Base-by-base conservation (phyloP, 2,113 vertebrate genomes). In the Thymallus thymallus region DNA sequence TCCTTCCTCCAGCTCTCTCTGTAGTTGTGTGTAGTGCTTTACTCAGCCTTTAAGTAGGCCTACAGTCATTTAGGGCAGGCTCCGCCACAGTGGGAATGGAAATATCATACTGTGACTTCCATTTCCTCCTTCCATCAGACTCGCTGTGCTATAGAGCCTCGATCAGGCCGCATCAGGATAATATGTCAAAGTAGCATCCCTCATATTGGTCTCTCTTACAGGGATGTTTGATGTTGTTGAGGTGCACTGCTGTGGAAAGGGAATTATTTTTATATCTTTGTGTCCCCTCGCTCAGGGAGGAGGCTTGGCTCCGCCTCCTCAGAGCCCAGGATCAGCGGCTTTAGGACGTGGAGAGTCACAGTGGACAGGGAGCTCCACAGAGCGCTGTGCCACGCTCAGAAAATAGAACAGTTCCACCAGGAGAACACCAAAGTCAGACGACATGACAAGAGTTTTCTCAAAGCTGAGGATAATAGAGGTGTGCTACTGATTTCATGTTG, bases 381-480 rank as follows among this genome's bases (percentile, higher is more conserved):
- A 72, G 60, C 61, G 30, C 61, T 77, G 46, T 45, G 61, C 56
- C 77, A 78, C 14, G 9, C 61, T 32, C 24, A 66, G 29, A 84
- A 75, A 73, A 23, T 13, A 29, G 51, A 41, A 22, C 20, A 32
- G 16, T 73, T 80, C 35, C 74, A 79, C 4, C 65, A 65, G 46
- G 71, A 79, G 41, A 84, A 73, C 58, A 69, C 23, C 13, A 76
- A 63, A 72, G 41, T 61, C 69, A 69, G 80, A 65, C 46, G 67
- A n/a, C 46, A 2, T 4, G 74, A 82, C 69, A 41, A 60, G 24
- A n/a, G 55, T 18, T 77, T 60, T 64, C 65, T 76, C 29, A 26
- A 58, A 23, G 41, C 64, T 13, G 24, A 14, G 18, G 60, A 72
- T 67, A 68, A 67, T 32, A 71, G 67, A 81, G 75, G 77, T 79